Conservation (phyloP, 2,113 vertebrate species). For the Gnathonemus echidnorhynchus region DNA sequence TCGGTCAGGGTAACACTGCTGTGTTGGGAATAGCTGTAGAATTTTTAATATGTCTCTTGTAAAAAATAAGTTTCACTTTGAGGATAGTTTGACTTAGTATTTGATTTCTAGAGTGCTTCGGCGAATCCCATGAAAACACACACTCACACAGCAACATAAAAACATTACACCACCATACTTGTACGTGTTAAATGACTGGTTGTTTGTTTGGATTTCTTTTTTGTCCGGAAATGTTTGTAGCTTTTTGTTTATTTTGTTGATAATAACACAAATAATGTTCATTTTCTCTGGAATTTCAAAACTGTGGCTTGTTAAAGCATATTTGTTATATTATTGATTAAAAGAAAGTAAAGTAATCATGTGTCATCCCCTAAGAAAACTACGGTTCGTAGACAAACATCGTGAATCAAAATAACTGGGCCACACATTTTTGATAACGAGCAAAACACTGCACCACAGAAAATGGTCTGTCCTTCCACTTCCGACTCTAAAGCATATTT, state of each 20-base stretch:
- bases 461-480: background rate
- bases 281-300: slow-evolving; percentile 3
- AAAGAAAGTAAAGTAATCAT: background rate
- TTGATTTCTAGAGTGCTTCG: background rate
- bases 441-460: background rate
- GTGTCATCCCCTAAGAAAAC: background rate
- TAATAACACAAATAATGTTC: slow-evolving; percentile 5
- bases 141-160: background rate
- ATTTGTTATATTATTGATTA: slow-evolving; percentile 13
- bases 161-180: background rate
- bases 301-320: background rate
- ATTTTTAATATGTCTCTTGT: background rate
- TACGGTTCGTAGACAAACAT: background rate
- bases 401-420: background rate
- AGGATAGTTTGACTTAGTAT: background rate
- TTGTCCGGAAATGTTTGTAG: background rate
- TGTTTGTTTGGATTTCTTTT: background rate
- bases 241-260: background rate
- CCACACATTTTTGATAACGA: background rate
- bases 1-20: background rate
- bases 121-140: background rate
- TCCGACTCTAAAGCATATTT: background rate
- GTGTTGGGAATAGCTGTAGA: background rate
- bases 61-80: background rate
- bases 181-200: background rate